phyloP scores from a whole-genome alignment of 2,113 vertebrate genomes.

The Chascanopsetta lugubris region DNA sequence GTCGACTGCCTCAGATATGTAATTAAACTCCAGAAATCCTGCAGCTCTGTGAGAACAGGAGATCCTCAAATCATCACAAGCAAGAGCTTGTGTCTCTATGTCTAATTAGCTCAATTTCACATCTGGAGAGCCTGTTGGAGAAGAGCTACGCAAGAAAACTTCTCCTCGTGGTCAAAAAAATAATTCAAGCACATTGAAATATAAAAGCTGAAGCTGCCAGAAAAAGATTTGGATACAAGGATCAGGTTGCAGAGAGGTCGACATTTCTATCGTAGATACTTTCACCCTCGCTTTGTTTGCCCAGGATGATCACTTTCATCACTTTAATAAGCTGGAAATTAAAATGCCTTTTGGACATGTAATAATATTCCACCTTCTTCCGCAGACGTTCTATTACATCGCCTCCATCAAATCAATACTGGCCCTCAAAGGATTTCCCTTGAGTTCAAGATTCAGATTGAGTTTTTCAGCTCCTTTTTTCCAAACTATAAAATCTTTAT shows the following conservation, averaged over 20 bases:
- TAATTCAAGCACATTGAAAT: neutral
- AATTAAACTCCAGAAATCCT: no score
- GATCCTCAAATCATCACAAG: no score
- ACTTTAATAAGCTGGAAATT: constrained; percentile 31
- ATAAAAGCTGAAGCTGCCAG: neutral
- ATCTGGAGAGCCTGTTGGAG: no score
- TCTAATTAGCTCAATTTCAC: neutral
- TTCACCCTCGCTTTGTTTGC: constrained; percentile 15
- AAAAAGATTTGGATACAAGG: neutral
- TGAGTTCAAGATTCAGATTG: constrained; percentile 29
- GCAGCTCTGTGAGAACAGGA: no score
- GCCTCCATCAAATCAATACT: constrained; percentile 51
- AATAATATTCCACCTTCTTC: constrained; percentile 34
- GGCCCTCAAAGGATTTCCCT: constrained; percentile 31
- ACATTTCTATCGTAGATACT: constrained; percentile 12
- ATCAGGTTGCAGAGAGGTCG: neutral
- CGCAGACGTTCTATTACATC: constrained; percentile 44
- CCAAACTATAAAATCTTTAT: constrained; percentile 27
- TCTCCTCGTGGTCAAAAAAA: no score
- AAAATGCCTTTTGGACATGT: constrained; percentile 42
- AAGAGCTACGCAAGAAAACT: no score
- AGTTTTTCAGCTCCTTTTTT: constrained; percentile 33
- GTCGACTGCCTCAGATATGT: no score
- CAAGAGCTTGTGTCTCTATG: no score
- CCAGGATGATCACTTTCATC: constrained; percentile 18